phyloP scores from a whole-genome alignment of 2,797 vertebrate genomes.

The Epinephelus awoara region DNA sequence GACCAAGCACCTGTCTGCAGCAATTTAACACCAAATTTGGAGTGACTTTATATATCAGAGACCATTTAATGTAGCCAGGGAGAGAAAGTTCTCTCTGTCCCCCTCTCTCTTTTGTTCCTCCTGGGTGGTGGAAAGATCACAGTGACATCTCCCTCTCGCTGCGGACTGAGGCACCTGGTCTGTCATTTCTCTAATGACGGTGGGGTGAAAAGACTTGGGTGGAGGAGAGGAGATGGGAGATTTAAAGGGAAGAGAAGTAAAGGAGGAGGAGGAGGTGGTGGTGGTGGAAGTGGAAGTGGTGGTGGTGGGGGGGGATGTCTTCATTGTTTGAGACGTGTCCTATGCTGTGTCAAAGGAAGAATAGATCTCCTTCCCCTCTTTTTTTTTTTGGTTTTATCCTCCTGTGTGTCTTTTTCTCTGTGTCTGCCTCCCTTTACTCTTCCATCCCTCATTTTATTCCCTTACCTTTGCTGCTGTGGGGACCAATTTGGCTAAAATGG shows the following conservation, averaged over 20 bases:
- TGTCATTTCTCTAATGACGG: conserved; percentile 80
- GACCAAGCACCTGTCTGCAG: conserved; percentile 76
- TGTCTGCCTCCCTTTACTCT: conserved; percentile 73
- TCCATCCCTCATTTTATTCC: conserved; percentile 79
- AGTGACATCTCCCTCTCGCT: conserved; percentile 75
- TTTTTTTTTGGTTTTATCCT: conserved; percentile 56
- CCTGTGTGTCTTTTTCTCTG: conserved; percentile 75
- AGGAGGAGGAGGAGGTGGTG: conserved; percentile 10
- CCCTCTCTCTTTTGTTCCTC: conserved; percentile 69
- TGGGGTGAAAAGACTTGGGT: conserved; percentile 43
- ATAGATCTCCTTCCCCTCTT: conserved; percentile 63
- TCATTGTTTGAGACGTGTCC: conserved; percentile 79
- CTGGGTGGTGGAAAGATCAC: conserved; percentile 66
- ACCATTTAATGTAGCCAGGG: conserved; percentile 72
- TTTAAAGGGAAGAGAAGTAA: conserved; percentile 44
- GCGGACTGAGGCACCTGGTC: conserved; percentile 67
- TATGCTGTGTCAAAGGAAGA: conserved; percentile 70
- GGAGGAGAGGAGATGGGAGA: conserved; percentile 55
- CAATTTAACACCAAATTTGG: conserved; percentile 82
- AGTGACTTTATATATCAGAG: conserved; percentile 79
- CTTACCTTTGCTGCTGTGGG: conserved; percentile 84
- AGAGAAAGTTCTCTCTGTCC: conserved; percentile 71
- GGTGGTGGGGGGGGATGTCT: conserved; percentile 41
- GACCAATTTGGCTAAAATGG: conserved; percentile 89
- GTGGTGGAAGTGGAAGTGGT: not conserved